Evolutionary conservation across 2,888 invertebrate species (phyloP), one percentile per base, ranked within the genome.

Genomic region (Allygus modestus): DNA sequence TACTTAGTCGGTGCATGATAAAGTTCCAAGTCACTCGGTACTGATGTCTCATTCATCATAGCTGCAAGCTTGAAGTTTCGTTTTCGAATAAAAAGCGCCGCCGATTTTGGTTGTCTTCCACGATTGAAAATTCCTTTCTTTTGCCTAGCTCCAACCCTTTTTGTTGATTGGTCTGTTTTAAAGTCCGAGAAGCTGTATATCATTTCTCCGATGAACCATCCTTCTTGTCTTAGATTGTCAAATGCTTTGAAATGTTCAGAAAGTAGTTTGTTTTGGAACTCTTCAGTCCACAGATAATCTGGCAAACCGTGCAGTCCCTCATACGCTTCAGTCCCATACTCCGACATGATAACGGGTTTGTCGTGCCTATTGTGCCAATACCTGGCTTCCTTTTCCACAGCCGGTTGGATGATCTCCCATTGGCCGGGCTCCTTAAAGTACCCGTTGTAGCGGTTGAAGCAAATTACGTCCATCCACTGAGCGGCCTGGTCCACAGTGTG

Each of bases 131-230:
- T 93, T 20, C 97, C 97, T 90, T 97, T 97, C 89, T 95, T 96
- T 90, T 26, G 28, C 90, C 97, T 97, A 23, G 97, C 97, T 0
- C 96, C 96, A 20, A 96, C 96, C 88, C 97, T 92, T 0, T 93
- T 96, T 87, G 93, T 93, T 9, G 94, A 93, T 92, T 98, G 97
- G 77, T 95, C 95, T 12, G 99, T 99, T 91, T 97, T 97, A 89
- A 99, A 99, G 90, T 99, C 99, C 0, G 99, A 99, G 91, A 99
- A 99, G 91, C 99, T 99, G 99, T 99, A 99, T 65, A 99, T 96
- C 92, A 99, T 97, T 92, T 99, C 99, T 1, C 99, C 99, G 33
- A 97, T 94, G 88, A 99, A 96, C 91, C 96, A 97, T 7, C 94
- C 93, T 84, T 93, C 91, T 1, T 91, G 91, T 81, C 97, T 93